phyloP scores from a whole-genome alignment of 2,888 invertebrate species.

The Folsomia manolachei region DNA sequence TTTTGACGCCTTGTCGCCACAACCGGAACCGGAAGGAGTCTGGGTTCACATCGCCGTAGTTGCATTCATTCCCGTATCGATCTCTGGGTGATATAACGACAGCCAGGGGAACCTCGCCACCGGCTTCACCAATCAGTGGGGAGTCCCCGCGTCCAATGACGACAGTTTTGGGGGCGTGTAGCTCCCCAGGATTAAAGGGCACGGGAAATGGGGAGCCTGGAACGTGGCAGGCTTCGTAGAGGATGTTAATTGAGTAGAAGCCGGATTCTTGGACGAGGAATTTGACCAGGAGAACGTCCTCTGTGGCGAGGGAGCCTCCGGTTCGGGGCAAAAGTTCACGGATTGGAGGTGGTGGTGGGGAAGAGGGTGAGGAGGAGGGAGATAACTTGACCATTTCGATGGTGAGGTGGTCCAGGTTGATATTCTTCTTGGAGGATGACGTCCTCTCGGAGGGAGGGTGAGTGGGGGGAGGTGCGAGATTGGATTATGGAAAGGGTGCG shows the following conservation, averaged over 20 bases:
- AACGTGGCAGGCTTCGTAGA: slow-evolving; percentile 54
- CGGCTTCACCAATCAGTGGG: slow-evolving; percentile 38
- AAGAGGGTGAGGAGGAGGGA: slow-evolving; percentile 2
- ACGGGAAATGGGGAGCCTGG: slow-evolving; percentile 57
- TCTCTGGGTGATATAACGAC: slow-evolving; percentile 44
- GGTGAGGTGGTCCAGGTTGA: slow-evolving; percentile 27
- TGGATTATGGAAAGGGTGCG: slow-evolving; percentile 33
- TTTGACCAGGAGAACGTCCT: slow-evolving; percentile 54
- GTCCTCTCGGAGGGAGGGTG: slow-evolving; percentile 34
- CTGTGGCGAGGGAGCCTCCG: slow-evolving; percentile 52
- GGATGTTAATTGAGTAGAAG: slow-evolving; percentile 55
- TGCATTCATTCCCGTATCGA: slow-evolving; percentile 46
- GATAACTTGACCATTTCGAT: slow-evolving; percentile 42
- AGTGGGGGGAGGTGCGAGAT: slow-evolving; percentile 26
- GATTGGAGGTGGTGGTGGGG: slow-evolving; percentile 51
- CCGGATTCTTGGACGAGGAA: slow-evolving; percentile 57
- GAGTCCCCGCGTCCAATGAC: slow-evolving; percentile 43
- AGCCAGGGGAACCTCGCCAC: slow-evolving; percentile 31
- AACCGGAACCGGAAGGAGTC: slow-evolving; percentile 37
- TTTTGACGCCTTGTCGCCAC: too few species aligned
- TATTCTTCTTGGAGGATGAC: slow-evolving; percentile 35
- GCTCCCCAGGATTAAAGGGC: slow-evolving; percentile 55
- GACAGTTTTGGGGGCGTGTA: slow-evolving; percentile 41
- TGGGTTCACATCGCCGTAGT: slow-evolving; percentile 43
- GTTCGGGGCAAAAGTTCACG: slow-evolving; percentile 52